Evolutionary conservation across 2,888 invertebrate species (phyloP).

Genomic region (Halictus ligatus): DNA sequence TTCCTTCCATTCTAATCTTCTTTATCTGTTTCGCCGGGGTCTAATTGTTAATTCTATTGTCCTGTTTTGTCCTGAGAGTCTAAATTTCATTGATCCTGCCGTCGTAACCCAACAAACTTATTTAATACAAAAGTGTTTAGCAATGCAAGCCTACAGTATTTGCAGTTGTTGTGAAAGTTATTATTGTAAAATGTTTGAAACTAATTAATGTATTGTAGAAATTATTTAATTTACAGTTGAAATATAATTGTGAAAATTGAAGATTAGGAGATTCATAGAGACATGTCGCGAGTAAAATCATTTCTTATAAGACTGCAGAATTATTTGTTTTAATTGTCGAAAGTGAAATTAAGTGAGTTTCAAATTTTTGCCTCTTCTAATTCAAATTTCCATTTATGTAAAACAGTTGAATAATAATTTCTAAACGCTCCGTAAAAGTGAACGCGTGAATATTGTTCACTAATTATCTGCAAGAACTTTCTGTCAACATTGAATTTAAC

Average conservation of each 20-base stretch:
- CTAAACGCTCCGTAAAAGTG: not conserved
- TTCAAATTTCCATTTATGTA: not conserved
- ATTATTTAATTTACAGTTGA: not conserved
- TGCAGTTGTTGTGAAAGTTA: not conserved
- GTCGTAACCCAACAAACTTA: conserved; percentile 3
- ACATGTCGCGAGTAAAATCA: not conserved
- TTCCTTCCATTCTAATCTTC: not conserved
- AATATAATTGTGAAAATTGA: not conserved
- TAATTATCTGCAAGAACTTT: not conserved
- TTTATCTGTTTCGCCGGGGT: conserved; percentile 2
- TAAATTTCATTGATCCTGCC: conserved; percentile 1
- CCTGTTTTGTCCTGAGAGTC: not conserved
- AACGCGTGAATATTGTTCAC: not conserved
- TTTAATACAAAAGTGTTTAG: conserved; percentile 11
- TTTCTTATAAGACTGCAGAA: not conserved
- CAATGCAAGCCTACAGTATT: not conserved
- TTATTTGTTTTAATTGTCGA: not conserved
- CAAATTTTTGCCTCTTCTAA: not conserved
- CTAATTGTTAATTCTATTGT: conserved; percentile 20
- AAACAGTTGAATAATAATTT: not conserved
- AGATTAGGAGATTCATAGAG: not conserved
- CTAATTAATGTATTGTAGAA: not conserved
- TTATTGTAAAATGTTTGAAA: not conserved
- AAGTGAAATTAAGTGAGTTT: not conserved
- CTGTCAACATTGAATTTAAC: not conserved